phyloP scores from a whole-genome alignment of 2,797 vertebrate species.

The Carcharodon carcharias region DNA sequence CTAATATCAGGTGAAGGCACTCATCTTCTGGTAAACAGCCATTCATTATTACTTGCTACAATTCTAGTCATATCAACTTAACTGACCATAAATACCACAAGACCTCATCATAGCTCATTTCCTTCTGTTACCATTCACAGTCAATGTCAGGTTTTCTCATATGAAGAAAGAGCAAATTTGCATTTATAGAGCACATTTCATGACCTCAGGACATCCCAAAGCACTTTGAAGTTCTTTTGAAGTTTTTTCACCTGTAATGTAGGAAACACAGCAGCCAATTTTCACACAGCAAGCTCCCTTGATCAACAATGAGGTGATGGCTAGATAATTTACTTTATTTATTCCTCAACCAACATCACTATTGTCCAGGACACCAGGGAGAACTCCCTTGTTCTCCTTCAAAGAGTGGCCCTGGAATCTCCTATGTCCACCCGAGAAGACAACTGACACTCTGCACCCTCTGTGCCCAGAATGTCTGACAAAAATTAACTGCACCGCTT shows the following conservation, averaged over 20 bases:
- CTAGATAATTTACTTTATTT: neutral
- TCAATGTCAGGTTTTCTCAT: neutral
- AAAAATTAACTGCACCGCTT: neutral
- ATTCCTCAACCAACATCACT: neutral
- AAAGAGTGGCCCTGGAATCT: neutral
- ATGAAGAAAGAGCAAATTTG: neutral
- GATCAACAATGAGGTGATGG: neutral
- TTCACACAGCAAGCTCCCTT: neutral
- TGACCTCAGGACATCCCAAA: neutral
- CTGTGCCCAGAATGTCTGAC: neutral
- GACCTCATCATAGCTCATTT: neutral
- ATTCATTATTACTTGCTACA: neutral
- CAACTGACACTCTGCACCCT: neutral
- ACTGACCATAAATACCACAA: neutral
- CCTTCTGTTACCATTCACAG: neutral
- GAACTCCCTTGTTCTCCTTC: neutral
- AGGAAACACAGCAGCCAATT: neutral
- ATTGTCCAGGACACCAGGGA: neutral
- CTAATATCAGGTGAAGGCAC: neutral
- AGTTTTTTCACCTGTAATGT: neutral
- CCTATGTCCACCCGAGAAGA: neutral
- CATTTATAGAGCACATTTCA: neutral
- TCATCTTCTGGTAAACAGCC: neutral
- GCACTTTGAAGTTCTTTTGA: neutral
- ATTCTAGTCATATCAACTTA: neutral